Base-by-base conservation (phyloP, 1,140 invertebrate genomes). In the Bombus polaris region DNA sequence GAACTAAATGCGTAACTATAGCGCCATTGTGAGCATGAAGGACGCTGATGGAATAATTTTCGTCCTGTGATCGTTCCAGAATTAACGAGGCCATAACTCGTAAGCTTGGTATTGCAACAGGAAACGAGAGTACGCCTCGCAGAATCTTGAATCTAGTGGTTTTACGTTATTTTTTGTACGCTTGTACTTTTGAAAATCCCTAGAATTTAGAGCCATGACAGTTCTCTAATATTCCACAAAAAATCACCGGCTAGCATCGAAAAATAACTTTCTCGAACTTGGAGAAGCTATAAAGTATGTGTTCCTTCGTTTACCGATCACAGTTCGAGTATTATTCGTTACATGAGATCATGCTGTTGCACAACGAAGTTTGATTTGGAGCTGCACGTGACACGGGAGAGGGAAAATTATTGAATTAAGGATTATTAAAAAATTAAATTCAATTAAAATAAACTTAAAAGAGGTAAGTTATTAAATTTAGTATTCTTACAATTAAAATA, bases 21-120 rank as follows among this genome's bases (percentile, higher is more conserved):
- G 32, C 25, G 74, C 10, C 25, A 76, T 76, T 76, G 47, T 76
- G 12, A 35, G 35, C 35, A 2, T 3, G 47, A 76, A 76, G 74
- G 74, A 76, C 74, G 28, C 5, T 37, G 53, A 10, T 22, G 37
- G 57, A 77, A 77, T 62, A 77, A 39, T 77, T 77, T 44, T 79
- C 59, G n/a, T 79, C 39, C n/a, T 44, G 62, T 4, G 28, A n/a
- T 18, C 59, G 3, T 65, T 65, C 4, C n/a, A 78, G 62, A 66
- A 78, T 66, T 78, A 66, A 78, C 18, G 10, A 44, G 39, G 39
- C 4, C 28, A 13, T 78, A 78, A 78, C 39, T 78, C n/a, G 1
- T 65, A 44, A 62, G 18, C 6, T 15, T 59, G 25, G 12, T 35
- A 76, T 57, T 37, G 73, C 35, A 35, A n/a, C 72, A 13, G 39